Base-by-base conservation (phyloP, 2,113 vertebrate species). In the Apteryx mantelli region DNA sequence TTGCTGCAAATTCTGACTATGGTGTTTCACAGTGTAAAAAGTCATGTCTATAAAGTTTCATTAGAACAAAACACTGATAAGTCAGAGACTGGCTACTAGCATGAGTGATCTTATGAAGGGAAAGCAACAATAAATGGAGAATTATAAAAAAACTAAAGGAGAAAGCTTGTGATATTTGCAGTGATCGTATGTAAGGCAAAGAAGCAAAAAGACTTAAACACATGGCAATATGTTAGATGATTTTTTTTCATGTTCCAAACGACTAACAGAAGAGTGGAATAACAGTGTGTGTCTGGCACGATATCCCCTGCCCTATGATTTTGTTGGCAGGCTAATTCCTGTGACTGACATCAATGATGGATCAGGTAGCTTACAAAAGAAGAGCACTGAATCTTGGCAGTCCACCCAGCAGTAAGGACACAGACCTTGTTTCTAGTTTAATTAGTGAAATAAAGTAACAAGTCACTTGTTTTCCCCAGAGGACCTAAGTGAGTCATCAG, bases 381-480 rank as follows among this genome's bases (percentile, higher is more conserved):
- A 11, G 36, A 76, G 48, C 48, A 10, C 34, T 63, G 74, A 25
- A 74, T 76, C 53, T 63, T 95, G 91, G 86, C 89, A 95, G 84
- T 44, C 42, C 70, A 91, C 8, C 17, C 86, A 87, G 53, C 48
- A 73, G 44, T 42, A 88, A 36, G 53, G n/a, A 92, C 88, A 61
- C 1, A 19, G 81, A 53, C n/a, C n/a, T 38, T 53, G 1, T 92
- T 91, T 87, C 0, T 9, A 22, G 74, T 55, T 89, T 92, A 95
- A 96, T 95, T 93, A 89, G 61, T 26, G 88, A 87, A 92, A 93
- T 64, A 80, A 95, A 91, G 38, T 19, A 91, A 58, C 58, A 76
- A 73, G 78, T 17, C 17, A 7, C 19, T 88, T 0, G 0, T 93
- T 93, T 94, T 92, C 86, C 74, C 84, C 74, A 36, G 83, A 81